Conservation (phyloP, 2,113 vertebrate species). For the Saccopteryx leptura region DNA sequence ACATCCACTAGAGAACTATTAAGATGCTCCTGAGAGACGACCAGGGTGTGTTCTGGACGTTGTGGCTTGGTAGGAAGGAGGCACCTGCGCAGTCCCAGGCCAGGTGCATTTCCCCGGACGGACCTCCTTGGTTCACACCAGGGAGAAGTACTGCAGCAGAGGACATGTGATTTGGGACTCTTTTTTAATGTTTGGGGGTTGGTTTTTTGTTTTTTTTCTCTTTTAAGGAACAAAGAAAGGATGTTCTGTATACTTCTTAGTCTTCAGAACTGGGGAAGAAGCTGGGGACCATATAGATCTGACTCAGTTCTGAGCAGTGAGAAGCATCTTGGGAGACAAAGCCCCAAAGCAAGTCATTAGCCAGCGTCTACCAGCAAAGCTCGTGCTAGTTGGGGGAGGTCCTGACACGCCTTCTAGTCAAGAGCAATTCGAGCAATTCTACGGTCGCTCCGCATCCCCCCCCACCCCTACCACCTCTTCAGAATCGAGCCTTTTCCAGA, state of each 20-base stretch:
- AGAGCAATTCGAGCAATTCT: background rate
- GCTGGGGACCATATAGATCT: background rate
- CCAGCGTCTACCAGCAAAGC: background rate
- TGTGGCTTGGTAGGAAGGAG: background rate
- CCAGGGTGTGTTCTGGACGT: background rate
- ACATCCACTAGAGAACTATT: background rate
- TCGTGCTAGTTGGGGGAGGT: background rate
- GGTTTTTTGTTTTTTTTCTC: background rate
- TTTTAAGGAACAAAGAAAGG: background rate
- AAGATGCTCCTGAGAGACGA: background rate
- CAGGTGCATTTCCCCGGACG: background rate
- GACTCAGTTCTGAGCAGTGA: background rate
- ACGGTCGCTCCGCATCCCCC: background rate
- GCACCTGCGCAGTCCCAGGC: rapidly evolving
- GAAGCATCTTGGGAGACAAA: conserved; percentile 26
- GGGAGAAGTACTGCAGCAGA: rapidly evolving
- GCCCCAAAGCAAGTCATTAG: background rate
- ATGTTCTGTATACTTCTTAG: background rate
- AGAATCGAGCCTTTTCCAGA: conserved; percentile 11
- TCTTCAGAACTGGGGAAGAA: background rate
- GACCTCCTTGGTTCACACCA: background rate
- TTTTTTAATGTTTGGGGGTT: background rate
- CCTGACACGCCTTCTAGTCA: background rate
- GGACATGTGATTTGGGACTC: background rate
- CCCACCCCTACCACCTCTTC: background rate